Evolutionary conservation across 2,888 invertebrate genomes (phyloP), one percentile per base, ranked within the genome.

Genomic region (Leptopilina syphax): DNA sequence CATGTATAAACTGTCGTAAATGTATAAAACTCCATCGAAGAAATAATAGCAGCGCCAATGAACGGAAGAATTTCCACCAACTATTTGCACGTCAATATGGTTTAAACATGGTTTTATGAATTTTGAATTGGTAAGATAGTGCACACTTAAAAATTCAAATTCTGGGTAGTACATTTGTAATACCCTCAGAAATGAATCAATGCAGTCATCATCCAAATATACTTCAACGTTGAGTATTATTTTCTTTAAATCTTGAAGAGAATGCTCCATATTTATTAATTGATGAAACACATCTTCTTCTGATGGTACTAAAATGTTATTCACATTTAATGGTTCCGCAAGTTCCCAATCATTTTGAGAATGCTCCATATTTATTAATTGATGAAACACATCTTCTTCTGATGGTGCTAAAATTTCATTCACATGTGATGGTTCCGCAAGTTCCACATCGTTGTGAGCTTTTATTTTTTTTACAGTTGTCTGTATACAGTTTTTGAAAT

Each of bases 31-130:
- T 57, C 4, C 8, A 9, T n/a, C 80, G 77, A 84, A 81, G 65
- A 67, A 84, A 65, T 78, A 79, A 34, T 82, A 34, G 66, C 83
- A 84, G 9, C 82, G 65, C 85, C 84, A 85, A 79, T 85, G 84
- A 5, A 65, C 41, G 9, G 54, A n/a, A n/a, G 34, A 60, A 18
- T 79, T 79, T 67, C 82, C 79, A 67, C 85, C 85, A 57, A 84
- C 76, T 13, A 85, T 80, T 78, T 82, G 81, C 3, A 84, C 68
- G 66, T 79, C 76, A 12, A 57, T 83, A 41, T 66, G 65, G 63
- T 13, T 41, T 41, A 41, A 41, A 41, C 41, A 41, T 4, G 41
- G 41, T 5, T 41, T 41, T 41, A 41, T 41, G 41, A 41, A 41
- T 41, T 41, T 41, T 41, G 41, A 5, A 41, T 41, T 41, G 5